Base-by-base conservation (phyloP, 2,113 vertebrate genomes). In the Callospermophilus lateralis region DNA sequence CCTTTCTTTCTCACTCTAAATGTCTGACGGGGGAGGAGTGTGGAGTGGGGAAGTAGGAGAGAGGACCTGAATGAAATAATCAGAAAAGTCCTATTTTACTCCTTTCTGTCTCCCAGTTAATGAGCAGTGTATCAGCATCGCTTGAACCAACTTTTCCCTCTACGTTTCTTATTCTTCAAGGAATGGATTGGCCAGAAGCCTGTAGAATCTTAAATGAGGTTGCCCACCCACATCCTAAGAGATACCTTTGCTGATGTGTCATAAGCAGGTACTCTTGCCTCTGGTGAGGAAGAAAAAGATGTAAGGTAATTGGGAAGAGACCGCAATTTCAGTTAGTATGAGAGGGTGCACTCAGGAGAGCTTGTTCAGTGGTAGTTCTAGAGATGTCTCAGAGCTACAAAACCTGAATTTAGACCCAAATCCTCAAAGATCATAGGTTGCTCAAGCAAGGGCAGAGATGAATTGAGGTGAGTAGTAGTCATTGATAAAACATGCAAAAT, bases 1-100 rank as follows among this genome's bases (percentile, higher is more conserved):
- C 98, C 97, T 98, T 99, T 98, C 98, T 98, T 98, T 99, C 98
- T 99, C 98, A 98, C 98, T 98, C 98, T 98, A 99, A 99, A 99
- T 98, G 98, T 98, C 96, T 98, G 99, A 99, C 98, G 39, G 48
- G 24, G 55, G 10, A 26, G 61, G 83, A 77, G 78, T 87, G 34
- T 88, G 20, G 67, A 45, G 74, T 89, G 72, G 87, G 53, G 74
- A 92, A 87, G 13, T 28, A 19, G 45, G 53, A 39, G 32, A 83
- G 85, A 84, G 92, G 93, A n/a, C 93, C 93, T 98, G 94, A 98
- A 98, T 98, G 94, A 98, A 98, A 98, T 98, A 95, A 98, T 97
- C 97, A 98, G 96, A 93, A 97, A 98, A 98, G 93, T 98, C 98
- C 81, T 96, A 85, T 95, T 98, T 96, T 4, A 0, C 97, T 98